Evolutionary conservation across 2,797 vertebrate genomes (phyloP), one percentile per base, ranked within the genome.

Genomic region (Rallus crepitans): DNA sequence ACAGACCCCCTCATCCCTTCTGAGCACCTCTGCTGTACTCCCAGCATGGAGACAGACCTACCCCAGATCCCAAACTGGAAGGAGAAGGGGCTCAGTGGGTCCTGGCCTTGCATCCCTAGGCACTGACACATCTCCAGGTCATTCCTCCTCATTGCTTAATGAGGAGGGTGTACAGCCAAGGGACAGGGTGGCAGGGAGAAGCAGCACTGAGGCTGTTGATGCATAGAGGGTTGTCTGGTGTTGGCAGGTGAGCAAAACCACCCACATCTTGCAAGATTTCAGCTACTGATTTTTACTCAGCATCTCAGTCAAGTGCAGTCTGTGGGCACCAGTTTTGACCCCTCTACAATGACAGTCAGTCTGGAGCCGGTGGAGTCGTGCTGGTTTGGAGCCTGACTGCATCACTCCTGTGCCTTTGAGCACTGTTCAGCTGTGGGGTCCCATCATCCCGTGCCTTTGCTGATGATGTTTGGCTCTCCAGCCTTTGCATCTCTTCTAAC

Each of bases 271-370:
- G 59, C 37, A n/a, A 11, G 21, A 17, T 4, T 18, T 61, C 85
- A 28, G 18, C 31, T 12, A 2, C 30, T 3, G 3, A 1, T 2
- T 35, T 56, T 7, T 0, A 19, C 15, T 3, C 0, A 0, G 1
- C 3, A 1, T 1, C 68, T 65, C 7, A 0, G 65, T 2, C 23
- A 2, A 24, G 31, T 2, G 21, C 15, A 11, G 52, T 3, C 45
- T 35, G 31, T 0, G 9, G 23, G 55, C 2, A 15, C 40, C 8
- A 3, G 27, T 15, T 31, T 4, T 8, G 40, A 39, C 1, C 59
- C n/a, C 23, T 2, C 37, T 2, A 2, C 35, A 77, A 10, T 14
- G 1, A 3, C 39, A 6, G 35, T 3, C 15, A 11, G 35, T 1
- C 55, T 18, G 9, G 28, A 39, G 56, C 27, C 30, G 72, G 23